Conservation (phyloP, 1,140 invertebrate species). For the Bombus breviceps region DNA sequence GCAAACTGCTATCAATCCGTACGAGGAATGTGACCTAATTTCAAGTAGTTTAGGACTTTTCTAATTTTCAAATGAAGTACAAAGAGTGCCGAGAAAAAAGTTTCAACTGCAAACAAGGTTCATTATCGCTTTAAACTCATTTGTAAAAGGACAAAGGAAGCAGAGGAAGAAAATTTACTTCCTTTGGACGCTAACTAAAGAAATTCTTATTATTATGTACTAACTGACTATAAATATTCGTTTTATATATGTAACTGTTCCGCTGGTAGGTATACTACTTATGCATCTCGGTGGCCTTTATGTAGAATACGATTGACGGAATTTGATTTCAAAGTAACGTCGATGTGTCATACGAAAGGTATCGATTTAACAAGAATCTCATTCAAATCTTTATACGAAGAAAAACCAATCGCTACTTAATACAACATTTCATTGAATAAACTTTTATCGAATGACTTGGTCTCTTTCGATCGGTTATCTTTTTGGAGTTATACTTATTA, state of each 20-base stretch:
- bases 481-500: neutral
- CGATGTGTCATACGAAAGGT: neutral
- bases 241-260: too few species aligned
- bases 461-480: too few species aligned
- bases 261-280: neutral
- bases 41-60: too few species aligned
- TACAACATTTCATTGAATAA: too few species aligned
- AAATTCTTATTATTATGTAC: neutral
- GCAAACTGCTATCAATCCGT: too few species aligned
- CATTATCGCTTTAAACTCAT: neutral
- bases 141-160: neutral
- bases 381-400: neutral
- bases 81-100: conserved; percentile 14
- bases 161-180: neutral
- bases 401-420: too few species aligned
- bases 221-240: too few species aligned
- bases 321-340: conserved; percentile 22
- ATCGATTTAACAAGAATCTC: neutral
- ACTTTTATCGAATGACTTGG: too few species aligned
- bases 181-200: too few species aligned
- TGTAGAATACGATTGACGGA: neutral
- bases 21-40: neutral
- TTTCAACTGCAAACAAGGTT: conserved; percentile 12
- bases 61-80: too few species aligned
- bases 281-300: conserved; percentile 3